Evolutionary conservation across 2,888 invertebrate genomes (phyloP), one percentile per base, ranked within the genome.

Genomic region (Miltochrista miniata): DNA sequence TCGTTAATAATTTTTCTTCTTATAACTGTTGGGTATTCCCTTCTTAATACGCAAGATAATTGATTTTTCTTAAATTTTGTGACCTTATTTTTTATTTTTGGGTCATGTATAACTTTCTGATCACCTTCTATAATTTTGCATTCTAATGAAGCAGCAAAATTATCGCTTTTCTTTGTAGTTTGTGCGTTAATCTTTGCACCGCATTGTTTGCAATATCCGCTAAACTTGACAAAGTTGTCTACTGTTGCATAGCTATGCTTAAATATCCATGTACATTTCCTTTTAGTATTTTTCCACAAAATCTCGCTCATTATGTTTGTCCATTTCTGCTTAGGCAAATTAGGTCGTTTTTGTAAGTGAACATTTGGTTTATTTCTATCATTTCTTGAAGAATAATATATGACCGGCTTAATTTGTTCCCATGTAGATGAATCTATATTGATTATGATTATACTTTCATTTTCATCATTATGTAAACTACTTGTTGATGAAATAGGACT

Each of bases 311-410:
- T 45, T 44, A 45, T 35, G 40, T 49, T 45, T 49, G 44, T 40
- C 49, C 49, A 49, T 44, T 49, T 44, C 44, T 49, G 49, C 40
- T 49, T 44, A 49, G 49, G 49, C 45, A 45, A 51, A 45, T 45
- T 45, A 45, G 45, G 45, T 45, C 45, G 45, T 45, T 50, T 50
- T 45, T 50, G 45, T 45, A 45, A 45, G n/a, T 40, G 45, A 45
- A 50, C 45, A 41, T 45, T 41, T 50, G 50, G 45, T 51, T 45
- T 51, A 51, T 45, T 36, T 45, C 45, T 45, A 51, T 51, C 50
- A 46, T 36, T 51, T 51, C 46, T 45, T 46, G 51, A 43, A 51
- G 46, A 51, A 51, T 51, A 46, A 36, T 45, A 41, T 45, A 40
- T 51, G 34, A 34, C 34, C 1, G 49, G 49, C 45, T 12, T 50